Percentiles rank a stretch among this genome's conserved stretches.
Conservation (phyloP, 2,113 vertebrate genomes). For the Forbesichthys papilliferus region DNA sequence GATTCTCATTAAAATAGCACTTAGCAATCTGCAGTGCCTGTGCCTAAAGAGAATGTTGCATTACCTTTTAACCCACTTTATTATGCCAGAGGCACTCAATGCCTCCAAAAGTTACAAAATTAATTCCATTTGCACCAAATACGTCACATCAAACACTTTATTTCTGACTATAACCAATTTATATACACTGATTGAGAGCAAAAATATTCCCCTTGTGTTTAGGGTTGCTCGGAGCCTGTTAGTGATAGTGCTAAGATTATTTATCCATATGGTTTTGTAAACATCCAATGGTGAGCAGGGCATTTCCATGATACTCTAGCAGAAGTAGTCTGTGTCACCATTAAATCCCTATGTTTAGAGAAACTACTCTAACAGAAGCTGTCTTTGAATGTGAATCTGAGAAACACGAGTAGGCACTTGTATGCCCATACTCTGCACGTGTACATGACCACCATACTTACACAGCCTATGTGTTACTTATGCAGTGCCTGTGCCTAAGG, state of each 20-base stretch:
- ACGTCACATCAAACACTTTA: neutral
- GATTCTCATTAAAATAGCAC: constrained; percentile 42
- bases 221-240: too few species aligned
- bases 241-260: too few species aligned
- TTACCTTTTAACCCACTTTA: constrained; percentile 21
- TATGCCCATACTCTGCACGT: too few species aligned
- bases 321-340: too few species aligned
- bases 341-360: too few species aligned
- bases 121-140: neutral
- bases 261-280: too few species aligned
- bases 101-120: neutral
- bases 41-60: constrained; percentile 10
- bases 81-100: neutral
- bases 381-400: too few species aligned
- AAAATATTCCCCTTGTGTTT: neutral
- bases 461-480: too few species aligned
- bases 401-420: too few species aligned
- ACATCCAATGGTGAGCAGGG: neutral
- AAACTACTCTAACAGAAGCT: too few species aligned
- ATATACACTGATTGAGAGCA: neutral
- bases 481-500: constrained; percentile 20
- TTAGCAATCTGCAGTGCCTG: constrained; percentile 20
- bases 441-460: too few species aligned
- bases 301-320: too few species aligned
- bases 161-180: neutral